Evolutionary conservation across 2,113 vertebrate species (phyloP).

Genomic region (Monarcha castaneiventris): DNA sequence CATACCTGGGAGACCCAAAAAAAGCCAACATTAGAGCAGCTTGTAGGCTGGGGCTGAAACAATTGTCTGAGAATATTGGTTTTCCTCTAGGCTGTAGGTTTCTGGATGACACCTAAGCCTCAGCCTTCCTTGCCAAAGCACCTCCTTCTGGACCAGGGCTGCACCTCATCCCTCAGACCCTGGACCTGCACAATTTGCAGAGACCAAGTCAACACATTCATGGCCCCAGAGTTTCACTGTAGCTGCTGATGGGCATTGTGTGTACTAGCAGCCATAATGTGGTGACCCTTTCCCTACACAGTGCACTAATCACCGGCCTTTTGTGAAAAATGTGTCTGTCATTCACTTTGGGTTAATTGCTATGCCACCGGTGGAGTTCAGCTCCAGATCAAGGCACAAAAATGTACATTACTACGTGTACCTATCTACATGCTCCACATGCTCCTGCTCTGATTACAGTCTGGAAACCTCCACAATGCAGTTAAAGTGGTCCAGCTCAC

Average conservation of each 20-base stretch:
- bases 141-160: background rate
- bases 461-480: background rate
- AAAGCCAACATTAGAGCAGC: background rate
- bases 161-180: background rate
- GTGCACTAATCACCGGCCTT: background rate
- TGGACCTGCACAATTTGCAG: background rate
- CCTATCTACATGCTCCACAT: background rate
- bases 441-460: background rate
- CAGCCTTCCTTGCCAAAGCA: background rate
- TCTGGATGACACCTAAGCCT: background rate
- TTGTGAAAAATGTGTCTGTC: rapidly evolving
- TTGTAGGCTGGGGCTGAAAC: background rate
- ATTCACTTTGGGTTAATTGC: background rate
- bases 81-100: background rate
- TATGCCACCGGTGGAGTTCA: background rate
- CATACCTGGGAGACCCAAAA: background rate
- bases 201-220: background rate
- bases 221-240: background rate
- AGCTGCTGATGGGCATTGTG: background rate
- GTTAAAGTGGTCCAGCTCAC: background rate
- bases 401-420: background rate
- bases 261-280: rapidly evolving
- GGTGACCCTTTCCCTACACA: background rate
- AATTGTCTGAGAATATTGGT: background rate
- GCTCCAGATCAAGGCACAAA: background rate